Percentiles rank a stretch among this genome's conserved stretches.
Conservation (phyloP, 2,113 vertebrate species). For the Gymnarchus niloticus region DNA sequence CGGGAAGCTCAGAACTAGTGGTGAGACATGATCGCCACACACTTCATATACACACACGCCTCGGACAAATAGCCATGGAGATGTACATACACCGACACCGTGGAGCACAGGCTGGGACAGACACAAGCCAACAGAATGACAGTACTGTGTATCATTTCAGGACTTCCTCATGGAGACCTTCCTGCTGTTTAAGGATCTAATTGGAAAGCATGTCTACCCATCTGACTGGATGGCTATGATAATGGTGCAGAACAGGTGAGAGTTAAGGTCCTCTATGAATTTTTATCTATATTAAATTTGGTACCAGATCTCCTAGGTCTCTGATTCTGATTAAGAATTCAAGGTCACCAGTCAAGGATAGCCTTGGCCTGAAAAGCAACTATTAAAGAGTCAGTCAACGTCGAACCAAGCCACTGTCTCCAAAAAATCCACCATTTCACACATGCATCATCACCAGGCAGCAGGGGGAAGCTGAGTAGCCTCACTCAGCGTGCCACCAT, state of each 20-base stretch:
- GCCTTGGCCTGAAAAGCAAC: neutral
- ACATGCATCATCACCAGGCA: neutral
- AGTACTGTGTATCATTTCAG: conserved; percentile 52
- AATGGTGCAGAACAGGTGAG: conserved; percentile 96
- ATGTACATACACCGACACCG: neutral
- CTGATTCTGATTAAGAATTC: neutral
- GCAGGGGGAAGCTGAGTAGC: neutral
- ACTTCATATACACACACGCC: too few relatives aligned
- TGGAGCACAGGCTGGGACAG: neutral
- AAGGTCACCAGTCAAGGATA: neutral
- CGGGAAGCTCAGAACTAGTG: conserved; percentile 77
- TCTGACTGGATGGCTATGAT: conserved; percentile 97
- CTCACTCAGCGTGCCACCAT: neutral
- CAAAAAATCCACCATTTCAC: neutral
- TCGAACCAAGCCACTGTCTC: neutral
- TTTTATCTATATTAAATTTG: neutral
- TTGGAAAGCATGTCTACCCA: conserved; percentile 90
- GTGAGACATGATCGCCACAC: conserved; percentile 62
- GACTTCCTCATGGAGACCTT: conserved; percentile 98
- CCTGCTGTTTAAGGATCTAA: conserved; percentile 91
- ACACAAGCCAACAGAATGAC: conserved; percentile 2
- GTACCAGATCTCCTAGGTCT: neutral
- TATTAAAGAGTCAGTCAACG: neutral
- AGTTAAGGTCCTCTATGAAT: neutral
- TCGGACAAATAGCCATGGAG: neutral